Evolutionary conservation across 2,888 invertebrate species (phyloP), one percentile per base, ranked within the genome.

Genomic region (Abscondita cerata): DNA sequence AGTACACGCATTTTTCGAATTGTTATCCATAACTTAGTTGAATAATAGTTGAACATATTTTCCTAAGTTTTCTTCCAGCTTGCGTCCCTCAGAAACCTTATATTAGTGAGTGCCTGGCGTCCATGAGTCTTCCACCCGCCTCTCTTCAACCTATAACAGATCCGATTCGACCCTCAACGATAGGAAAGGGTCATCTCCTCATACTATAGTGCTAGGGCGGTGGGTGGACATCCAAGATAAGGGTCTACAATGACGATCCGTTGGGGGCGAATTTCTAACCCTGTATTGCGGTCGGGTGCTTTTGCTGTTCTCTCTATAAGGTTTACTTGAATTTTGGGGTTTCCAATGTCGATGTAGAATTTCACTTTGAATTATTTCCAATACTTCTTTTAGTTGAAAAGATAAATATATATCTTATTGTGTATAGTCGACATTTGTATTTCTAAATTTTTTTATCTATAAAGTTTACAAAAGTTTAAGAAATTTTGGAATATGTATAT

Each of bases 211-310:
- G 59, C 38, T 41, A 25, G 68, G 65, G 66, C 56, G 67, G 70
- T 68, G 68, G 70, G 71, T 70, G 70, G 70, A 71, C 70, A 69
- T 70, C 71, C 68, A 69, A 72, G 72, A 72, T 72, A 72, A 72
- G 72, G 72, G 72, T 72, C 68, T 68, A 67, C 68, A 70, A 68
- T 70, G 70, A 70, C 65, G 62, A 62, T 53, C 69, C 70, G 68
- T 59, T 65, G 65, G 69, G 70, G 70, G 68, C 66, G 68, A 68
- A 65, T 68, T 66, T 66, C 68, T 68, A 66, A 72, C 72, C 72
- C 69, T 72, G n/a, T 70, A 71, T 71, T 72, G 72, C 72, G 72
- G 72, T 72, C 68, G 72, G 66, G 64, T 70, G 70, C 70, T 70
- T 72, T 70, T 70, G 68, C 71, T 71, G 52, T 55, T 59, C 63